These are phyloP conservation scores for Phylloscopus trochiloides DNA, from an alignment of 2,113 vertebrate species.

Conservation along the genomic window DNA sequence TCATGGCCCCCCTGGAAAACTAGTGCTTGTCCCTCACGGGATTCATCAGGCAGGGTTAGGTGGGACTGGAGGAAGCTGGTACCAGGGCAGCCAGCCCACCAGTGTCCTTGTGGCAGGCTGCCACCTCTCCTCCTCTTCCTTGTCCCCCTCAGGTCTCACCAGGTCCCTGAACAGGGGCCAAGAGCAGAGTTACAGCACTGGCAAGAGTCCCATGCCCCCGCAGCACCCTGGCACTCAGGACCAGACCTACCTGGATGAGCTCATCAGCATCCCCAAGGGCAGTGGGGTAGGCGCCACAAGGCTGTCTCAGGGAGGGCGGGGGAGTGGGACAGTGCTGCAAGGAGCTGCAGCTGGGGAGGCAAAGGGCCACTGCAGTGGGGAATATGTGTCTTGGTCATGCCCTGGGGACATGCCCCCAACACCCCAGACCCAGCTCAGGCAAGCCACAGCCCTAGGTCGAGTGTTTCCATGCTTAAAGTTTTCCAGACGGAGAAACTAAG, in stretches of 20 bases:
- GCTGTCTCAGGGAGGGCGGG: not conserved
- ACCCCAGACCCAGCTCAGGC: not conserved
- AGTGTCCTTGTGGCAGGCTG: not conserved
- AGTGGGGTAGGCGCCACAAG: not conserved
- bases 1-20: accelerated
- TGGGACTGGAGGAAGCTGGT: not conserved
- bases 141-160: not conserved
- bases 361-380: not conserved
- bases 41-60: not conserved
- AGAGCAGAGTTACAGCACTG: not conserved
- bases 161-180: not conserved
- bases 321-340: accelerated
- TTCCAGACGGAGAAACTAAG: not conserved
- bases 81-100: not conserved
- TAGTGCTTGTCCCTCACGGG: not conserved
- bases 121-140: not conserved
- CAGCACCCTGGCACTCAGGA: not conserved
- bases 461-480: not conserved
- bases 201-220: accelerated
- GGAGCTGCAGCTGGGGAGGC: not conserved
- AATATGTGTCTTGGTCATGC: not conserved
- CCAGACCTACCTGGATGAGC: constrained; percentile 12
- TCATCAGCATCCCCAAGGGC: constrained; percentile 39
- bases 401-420: not conserved
- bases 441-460: not conserved